Conservation (phyloP, 1,140 invertebrate genomes). For the Panonychus citri region DNA sequence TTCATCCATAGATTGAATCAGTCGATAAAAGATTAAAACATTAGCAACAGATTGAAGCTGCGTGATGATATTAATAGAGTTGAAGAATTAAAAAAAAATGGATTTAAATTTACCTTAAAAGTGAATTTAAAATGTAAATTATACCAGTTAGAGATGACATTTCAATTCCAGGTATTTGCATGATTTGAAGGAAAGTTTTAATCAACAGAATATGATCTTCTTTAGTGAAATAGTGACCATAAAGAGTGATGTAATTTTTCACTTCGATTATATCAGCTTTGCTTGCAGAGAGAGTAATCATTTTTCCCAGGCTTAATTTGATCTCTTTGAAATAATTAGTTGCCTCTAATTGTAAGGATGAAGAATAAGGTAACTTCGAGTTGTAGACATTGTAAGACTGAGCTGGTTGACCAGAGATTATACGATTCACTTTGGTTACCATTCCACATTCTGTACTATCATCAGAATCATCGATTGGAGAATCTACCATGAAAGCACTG, state of each 20-base stretch:
- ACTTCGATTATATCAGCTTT: not conserved
- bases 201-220: conserved; percentile 69
- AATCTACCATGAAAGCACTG: no score
- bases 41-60: no score
- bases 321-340: conserved; percentile 1
- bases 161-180: conserved; percentile 50
- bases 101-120: not conserved
- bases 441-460: no score
- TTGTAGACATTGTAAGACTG: not conserved
- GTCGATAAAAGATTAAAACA: no score
- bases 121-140: conserved; percentile 19
- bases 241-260: conserved; percentile 44
- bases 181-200: conserved; percentile 51
- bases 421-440: no score
- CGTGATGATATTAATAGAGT: no score
- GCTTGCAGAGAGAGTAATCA: not conserved
- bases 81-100: not conserved
- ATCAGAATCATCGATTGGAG: no score
- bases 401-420: not conserved
- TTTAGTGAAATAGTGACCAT: conserved; percentile 66
- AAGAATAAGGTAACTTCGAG: conserved; percentile 1
- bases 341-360: not conserved
- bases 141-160: conserved; percentile 42
- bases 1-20: no score
- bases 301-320: conserved; percentile 3